Base-by-base conservation (phyloP, 1,140 invertebrate species). In the Drosophila pseudoobscura region DNA sequence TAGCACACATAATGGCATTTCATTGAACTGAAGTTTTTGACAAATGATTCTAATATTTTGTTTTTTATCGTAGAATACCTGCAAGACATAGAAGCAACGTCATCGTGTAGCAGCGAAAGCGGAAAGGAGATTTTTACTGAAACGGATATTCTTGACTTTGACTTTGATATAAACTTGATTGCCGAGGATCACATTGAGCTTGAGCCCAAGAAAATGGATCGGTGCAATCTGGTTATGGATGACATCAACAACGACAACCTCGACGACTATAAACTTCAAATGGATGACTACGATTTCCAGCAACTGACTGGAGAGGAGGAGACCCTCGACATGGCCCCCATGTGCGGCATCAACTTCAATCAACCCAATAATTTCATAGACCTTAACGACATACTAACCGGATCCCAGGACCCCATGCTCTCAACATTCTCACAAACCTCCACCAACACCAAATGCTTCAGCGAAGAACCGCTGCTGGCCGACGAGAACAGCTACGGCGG, bases 81-180 rank as follows among this genome's bases (percentile, higher is more conserved):
- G 72, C 85, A 91, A 83, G 69, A 89, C 64, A 75, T 89, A 77
- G 72, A 89, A 73, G 71, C 80, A 64, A 72, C 80, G 63, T 80
- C 82, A 60, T 76, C 89, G 60, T 80, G 76, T 74, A 75, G 58
- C 77, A 82, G 65, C 70, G 75, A 88, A 65, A 83, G 78, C 78
- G 83, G 76, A 79, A 85, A 79, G 70, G 63, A 89, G 73, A 80
- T 68, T 69, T 77, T 70, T 72, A 88, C 68, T 55, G 72, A 78
- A 70, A 89, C 83, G 71, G 80, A 88, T 72, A 87, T 77, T 75
- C 85, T 89, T 89, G 82, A 91, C 75, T 78, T 88, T 63, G 80
- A 88, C 72, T 88, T 91, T 74, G 82, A 88, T 64, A 80, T 85
- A 80, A 88, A 88, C 78, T 65, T 90, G 85, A 74, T 91, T 87